Base-by-base conservation (phyloP, 2,797 vertebrate species). In the Eospalax fontanierii region DNA sequence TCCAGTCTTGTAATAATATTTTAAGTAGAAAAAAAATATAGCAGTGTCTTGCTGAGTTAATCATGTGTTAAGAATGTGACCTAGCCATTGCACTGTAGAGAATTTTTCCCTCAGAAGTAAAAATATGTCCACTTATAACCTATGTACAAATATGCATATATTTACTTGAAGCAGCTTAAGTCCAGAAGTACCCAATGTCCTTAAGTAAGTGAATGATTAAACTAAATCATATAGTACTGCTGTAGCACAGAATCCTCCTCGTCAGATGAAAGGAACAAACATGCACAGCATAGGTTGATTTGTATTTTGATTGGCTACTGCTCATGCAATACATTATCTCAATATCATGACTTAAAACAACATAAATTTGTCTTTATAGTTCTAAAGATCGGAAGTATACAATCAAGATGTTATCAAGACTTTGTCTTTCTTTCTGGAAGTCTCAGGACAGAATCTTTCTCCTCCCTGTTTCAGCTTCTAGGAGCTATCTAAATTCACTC, bases 131-230 rank as follows among this genome's bases (percentile, higher is more conserved):
- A 46, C 28, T 70, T 50, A 21, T 12, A 82, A 87, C 14, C 33
- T 54, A 1, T 6, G 9, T 28, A 70, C 24, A 59, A 90, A n/a
- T 68, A 22, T 83, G 35, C 12, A 66, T 4, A 65, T 11, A 0
- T 40, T 94, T 68, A 63, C 38, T 73, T 24, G 18, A 54, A 90
- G 33, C 26, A 93, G 9, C 26, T 21, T 16, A 70, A 86, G 82
- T 8, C 30, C 89, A 59, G 70, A 93, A 91, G 61, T 70, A 82
- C 18, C 14, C 21, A 30, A 59, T 68, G 33, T 28, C 35, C 68
- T 88, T 88, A 54, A 82, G 38, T 22, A 90, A 35, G 63, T 30
- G 65, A 66, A 63, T 19, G 35, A 73, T 61, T 95, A 74, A n/a
- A n/a, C n/a, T n/a, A 89, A 94, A 87, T 26, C 6, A 5, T 40